Conservation (phyloP, 2,113 vertebrate genomes). For the Labeo rohita region DNA sequence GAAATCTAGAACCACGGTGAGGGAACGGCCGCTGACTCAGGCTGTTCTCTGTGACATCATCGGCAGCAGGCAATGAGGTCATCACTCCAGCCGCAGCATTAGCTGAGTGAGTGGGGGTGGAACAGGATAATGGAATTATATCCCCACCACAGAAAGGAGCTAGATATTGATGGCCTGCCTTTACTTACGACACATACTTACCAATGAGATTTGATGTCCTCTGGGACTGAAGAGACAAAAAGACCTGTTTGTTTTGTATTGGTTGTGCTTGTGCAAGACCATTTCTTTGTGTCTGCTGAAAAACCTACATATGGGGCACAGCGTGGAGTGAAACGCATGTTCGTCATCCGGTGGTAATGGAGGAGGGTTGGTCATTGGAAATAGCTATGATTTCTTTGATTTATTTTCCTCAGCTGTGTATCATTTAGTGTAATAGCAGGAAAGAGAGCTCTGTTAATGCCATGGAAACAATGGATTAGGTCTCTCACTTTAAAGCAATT, state of each 20-base stretch:
- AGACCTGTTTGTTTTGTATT: conserved; percentile 29
- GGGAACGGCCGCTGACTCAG: conserved; percentile 50
- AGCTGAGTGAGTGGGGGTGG: conserved; percentile 27
- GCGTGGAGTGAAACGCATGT: conserved; percentile 24
- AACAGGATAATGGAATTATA: conserved; percentile 59
- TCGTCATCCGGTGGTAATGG: conserved; percentile 34
- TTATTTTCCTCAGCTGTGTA: conserved; percentile 59
- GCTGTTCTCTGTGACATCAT: conserved; percentile 51
- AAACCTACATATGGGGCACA: conserved; percentile 32
- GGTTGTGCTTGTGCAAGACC: conserved; percentile 6
- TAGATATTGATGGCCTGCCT: conserved; percentile 45
- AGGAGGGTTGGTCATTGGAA: conserved; percentile 35
- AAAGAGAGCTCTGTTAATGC: conserved; percentile 66
- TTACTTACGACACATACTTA: conserved; percentile 26
- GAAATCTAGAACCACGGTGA: neutral
- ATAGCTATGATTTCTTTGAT: conserved; percentile 55
- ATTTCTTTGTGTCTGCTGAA: conserved; percentile 27
- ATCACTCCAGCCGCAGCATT: conserved; percentile 30
- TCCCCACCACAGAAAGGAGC: conserved; percentile 43
- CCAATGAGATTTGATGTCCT: conserved; percentile 34
- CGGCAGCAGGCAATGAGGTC: conserved; percentile 25
- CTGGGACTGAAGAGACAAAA: conserved; percentile 6
- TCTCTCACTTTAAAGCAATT: conserved; percentile 60
- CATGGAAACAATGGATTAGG: conserved; percentile 65
- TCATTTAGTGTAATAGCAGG: conserved; percentile 64